Evolutionary conservation across 2,888 invertebrate species (phyloP).

Genomic region (Leucozona laternaria): DNA sequence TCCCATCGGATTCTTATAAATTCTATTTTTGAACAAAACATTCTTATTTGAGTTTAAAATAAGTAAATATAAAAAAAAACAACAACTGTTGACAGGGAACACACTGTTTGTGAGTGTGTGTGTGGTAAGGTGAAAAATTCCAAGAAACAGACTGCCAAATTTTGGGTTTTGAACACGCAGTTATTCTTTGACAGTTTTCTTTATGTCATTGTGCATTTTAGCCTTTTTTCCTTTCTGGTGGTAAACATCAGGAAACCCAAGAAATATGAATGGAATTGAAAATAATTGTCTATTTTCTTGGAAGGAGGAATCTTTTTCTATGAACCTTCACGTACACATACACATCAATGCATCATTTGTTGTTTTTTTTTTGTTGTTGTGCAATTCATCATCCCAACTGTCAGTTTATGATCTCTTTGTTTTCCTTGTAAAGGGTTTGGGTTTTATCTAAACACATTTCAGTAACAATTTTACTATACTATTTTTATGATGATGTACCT

Average conservation of each 20-base stretch:
- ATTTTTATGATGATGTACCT: too few relatives aligned
- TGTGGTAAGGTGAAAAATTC: conserved; percentile 42
- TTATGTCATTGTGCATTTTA: conserved; percentile 10
- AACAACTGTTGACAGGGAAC: background rate
- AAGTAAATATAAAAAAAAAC: background rate
- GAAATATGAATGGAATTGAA: conserved; percentile 44
- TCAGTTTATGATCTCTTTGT: conserved; percentile 38
- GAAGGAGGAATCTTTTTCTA: conserved; percentile 22
- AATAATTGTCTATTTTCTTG: conserved; percentile 12
- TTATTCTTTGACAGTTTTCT: background rate
- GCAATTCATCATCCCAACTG: conserved; percentile 37
- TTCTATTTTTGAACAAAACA: conserved; percentile 26
- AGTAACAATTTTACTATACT: background rate
- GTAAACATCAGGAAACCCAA: background rate
- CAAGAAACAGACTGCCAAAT: conserved; percentile 12
- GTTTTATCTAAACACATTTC: conserved; percentile 12
- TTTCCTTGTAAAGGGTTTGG: background rate
- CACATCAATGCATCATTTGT: background rate
- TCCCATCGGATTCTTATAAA: background rate
- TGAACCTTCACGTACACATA: background rate
- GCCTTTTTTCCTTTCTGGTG: background rate
- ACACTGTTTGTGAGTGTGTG: background rate
- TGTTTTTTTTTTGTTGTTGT: conserved; percentile 22
- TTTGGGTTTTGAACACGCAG: conserved; percentile 17
- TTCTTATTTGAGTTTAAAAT: conserved; percentile 8